These are phyloP conservation scores for Leptonema lineaticorne DNA, from an alignment of 1,140 invertebrate species.

Conservation along the genomic window DNA sequence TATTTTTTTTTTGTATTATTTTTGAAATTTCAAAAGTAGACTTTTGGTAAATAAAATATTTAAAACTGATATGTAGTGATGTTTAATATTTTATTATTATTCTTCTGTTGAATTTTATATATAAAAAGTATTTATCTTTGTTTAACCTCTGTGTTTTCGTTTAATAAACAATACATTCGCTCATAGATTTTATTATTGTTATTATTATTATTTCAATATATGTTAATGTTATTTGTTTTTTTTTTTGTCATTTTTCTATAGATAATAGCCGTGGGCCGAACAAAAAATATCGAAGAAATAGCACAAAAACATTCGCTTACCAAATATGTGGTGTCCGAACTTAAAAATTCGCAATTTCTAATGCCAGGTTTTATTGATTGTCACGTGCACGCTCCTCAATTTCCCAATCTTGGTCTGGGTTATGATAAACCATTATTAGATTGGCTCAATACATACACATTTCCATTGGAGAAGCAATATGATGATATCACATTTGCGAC, in stretches of 20 bases:
- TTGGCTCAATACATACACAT: conserved; percentile 86
- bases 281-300: conserved; percentile 42
- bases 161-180: no score
- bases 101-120: no score
- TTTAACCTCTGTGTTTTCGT: no score
- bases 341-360: conserved; percentile 67
- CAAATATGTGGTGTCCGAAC: conserved; percentile 43
- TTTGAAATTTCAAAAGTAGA: no score
- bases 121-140: no score
- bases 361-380: conserved; percentile 88
- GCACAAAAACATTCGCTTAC: conserved; percentile 38
- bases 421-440: conserved; percentile 77
- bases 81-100: no score
- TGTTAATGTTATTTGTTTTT: neutral
- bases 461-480: conserved; percentile 78
- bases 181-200: no score
- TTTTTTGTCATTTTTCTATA: conserved; percentile 28
- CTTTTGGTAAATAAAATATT: no score
- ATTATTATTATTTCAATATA: no score
- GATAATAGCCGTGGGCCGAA: conserved; percentile 46
- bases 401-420: conserved; percentile 79
- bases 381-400: conserved; percentile 88
- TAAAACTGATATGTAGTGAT: no score
- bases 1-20: no score
- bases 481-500: conserved; percentile 68